Conservation (phyloP, 2,113 vertebrate genomes). For the Pluvianellus socialis region DNA sequence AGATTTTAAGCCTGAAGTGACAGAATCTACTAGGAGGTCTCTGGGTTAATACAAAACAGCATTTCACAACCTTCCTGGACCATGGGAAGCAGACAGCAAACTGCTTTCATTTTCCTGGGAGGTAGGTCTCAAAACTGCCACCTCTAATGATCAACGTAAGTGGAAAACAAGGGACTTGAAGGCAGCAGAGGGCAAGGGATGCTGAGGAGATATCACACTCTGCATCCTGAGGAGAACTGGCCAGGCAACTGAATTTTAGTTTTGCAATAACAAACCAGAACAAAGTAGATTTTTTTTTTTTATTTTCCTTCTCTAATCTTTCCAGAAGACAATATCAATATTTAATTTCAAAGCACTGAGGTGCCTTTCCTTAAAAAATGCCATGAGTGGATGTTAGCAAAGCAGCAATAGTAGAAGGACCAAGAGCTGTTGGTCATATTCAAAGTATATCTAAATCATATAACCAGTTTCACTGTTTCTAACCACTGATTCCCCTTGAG, state of each 20-base stretch:
- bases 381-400: not conserved
- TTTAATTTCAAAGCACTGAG: not conserved
- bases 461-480: no score
- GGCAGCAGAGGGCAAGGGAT: rapidly evolving
- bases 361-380: not conserved
- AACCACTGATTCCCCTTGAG: no score
- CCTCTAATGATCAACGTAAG: not conserved
- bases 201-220: not conserved
- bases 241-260: not conserved
- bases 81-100: not conserved
- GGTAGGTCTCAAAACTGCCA: not conserved
- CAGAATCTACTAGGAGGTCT: not conserved
- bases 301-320: not conserved
- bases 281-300: not conserved
- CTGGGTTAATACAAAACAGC: not conserved
- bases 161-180: not conserved
- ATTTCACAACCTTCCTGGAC: not conserved
- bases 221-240: not conserved
- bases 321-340: not conserved
- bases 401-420: not conserved
- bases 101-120: not conserved
- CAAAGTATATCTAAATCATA: no score
- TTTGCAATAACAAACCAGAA: not conserved
- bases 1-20: not conserved
- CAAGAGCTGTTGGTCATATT: not conserved